Conservation (phyloP, 1,140 invertebrate genomes). For the Amphibalanus amphitrite region DNA sequence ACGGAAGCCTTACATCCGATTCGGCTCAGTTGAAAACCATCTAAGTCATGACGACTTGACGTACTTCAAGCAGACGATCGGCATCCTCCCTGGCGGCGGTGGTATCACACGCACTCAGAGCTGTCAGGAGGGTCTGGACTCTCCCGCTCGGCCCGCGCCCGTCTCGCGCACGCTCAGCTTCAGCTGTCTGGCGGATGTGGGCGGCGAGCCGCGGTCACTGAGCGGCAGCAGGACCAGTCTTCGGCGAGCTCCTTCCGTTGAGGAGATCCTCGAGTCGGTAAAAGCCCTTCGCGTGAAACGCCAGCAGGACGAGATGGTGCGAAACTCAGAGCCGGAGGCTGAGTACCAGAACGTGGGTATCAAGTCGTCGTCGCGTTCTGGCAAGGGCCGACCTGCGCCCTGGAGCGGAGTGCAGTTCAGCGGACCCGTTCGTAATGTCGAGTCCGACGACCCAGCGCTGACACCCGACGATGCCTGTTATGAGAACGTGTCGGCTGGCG, state of each 20-base stretch:
- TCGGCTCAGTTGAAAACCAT: neutral
- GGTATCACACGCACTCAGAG: neutral
- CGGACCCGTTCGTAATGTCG: conserved; percentile 5
- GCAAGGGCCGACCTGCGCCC: conserved; percentile 5
- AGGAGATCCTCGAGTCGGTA: conserved; percentile 20
- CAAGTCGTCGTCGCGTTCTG: too few relatives aligned
- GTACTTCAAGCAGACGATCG: neutral
- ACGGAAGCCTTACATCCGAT: neutral
- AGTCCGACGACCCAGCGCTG: conserved; percentile 14
- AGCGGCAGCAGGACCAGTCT: neutral
- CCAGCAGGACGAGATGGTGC: neutral
- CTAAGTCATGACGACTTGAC: neutral
- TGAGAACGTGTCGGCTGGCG: conserved; percentile 16
- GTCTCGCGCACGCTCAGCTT: neutral
- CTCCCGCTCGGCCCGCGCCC: neutral
- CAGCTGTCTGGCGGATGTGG: neutral
- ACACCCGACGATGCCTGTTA: conserved; percentile 17
- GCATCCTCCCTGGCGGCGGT: neutral
- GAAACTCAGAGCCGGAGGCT: neutral
- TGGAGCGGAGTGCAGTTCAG: conserved; percentile 14
- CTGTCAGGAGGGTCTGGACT: neutral
- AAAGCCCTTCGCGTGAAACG: conserved; percentile 16
- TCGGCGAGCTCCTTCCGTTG: conserved; percentile 17
- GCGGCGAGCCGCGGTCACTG: neutral
- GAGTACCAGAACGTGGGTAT: conserved; percentile 1